Evolutionary conservation across 2,888 invertebrate species (phyloP).

Genomic region (Idaea aversata): DNA sequence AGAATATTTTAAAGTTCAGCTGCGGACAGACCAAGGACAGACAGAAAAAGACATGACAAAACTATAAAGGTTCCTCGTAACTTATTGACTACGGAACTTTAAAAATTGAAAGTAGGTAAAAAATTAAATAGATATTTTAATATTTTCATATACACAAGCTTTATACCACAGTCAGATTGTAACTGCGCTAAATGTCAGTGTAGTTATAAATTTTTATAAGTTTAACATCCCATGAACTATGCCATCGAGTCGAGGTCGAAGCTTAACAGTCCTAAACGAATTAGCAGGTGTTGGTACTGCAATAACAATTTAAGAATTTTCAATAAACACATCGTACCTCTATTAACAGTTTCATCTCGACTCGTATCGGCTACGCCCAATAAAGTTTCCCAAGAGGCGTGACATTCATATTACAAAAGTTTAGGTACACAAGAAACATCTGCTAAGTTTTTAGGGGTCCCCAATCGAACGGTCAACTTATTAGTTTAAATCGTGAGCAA

Average conservation of each 20-base stretch:
- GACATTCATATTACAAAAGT: conserved; percentile 50
- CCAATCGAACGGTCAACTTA: conserved; percentile 16
- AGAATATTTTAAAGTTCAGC: too few relatives aligned
- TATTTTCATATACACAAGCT: too few relatives aligned
- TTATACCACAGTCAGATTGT: too few relatives aligned
- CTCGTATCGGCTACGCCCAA: not conserved
- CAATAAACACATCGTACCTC: not conserved
- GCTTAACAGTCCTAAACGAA: not conserved
- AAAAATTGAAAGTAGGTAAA: too few relatives aligned
- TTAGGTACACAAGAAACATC: conserved; percentile 44
- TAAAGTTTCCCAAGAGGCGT: conserved; percentile 32
- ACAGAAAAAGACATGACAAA: too few relatives aligned
- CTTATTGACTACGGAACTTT: too few relatives aligned
- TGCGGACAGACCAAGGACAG: too few relatives aligned
- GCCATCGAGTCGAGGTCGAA: not conserved
- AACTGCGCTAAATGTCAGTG: too few relatives aligned
- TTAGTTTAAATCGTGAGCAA: conserved; percentile 7
- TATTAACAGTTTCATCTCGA: not conserved
- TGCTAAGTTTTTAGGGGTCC: conserved; percentile 40
- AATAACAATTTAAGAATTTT: not conserved
- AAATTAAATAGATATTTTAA: too few relatives aligned
- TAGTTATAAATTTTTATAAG: not conserved
- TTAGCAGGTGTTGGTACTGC: conserved; percentile 4
- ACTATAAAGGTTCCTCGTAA: too few relatives aligned
- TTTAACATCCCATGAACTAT: conserved; percentile 3